These are phyloP conservation scores for Ammospiza nelsoni DNA, from an alignment of 2,113 vertebrate species.

Conservation along the genomic window DNA sequence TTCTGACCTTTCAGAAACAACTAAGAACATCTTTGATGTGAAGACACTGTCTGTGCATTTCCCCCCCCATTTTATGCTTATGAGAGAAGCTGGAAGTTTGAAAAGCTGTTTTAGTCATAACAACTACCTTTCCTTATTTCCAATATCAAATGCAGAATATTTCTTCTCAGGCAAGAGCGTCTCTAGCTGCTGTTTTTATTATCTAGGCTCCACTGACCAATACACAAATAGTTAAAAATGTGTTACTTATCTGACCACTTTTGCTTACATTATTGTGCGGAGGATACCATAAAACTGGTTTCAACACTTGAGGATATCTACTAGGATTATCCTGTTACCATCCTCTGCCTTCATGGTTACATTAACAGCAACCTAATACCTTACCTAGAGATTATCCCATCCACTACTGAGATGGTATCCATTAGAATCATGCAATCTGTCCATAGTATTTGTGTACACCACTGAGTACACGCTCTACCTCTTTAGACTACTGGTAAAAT, in stretches of 20 bases:
- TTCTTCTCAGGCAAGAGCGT: background rate
- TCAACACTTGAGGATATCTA: slow-evolving; percentile 36
- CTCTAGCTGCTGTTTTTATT: background rate
- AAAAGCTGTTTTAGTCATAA: background rate
- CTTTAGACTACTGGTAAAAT: background rate
- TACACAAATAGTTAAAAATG: background rate
- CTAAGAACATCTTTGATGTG: background rate
- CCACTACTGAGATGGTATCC: background rate
- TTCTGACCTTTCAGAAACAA: background rate
- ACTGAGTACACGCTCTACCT: background rate
- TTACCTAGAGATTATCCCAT: slow-evolving; percentile 6
- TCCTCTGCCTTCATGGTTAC: slow-evolving; percentile 12
- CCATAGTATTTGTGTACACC: background rate
- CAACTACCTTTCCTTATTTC: background rate
- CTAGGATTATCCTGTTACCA: slow-evolving; percentile 46
- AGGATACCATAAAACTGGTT: slow-evolving; percentile 41
- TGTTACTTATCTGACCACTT: slow-evolving; percentile 10
- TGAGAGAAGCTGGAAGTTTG: background rate
- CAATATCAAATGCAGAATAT: background rate
- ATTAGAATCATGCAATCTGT: background rate
- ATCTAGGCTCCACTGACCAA: background rate
- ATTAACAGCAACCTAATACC: slow-evolving; percentile 41
- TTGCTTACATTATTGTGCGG: background rate
- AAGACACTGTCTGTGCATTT: background rate
- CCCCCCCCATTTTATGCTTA: background rate